These are phyloP conservation scores for Melolontha melolontha DNA, from an alignment of 2,888 invertebrate species.

Conservation along the genomic window DNA sequence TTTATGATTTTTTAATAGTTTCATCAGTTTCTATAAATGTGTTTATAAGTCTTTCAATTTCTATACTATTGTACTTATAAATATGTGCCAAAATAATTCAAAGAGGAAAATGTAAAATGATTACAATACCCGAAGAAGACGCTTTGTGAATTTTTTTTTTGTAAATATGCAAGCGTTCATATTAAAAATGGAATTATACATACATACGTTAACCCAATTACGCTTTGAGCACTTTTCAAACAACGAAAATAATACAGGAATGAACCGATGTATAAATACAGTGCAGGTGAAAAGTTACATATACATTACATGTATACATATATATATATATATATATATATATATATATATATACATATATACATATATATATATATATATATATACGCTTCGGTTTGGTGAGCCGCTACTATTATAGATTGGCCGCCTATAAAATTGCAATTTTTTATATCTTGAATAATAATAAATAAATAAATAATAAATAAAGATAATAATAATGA, in stretches of 20 bases:
- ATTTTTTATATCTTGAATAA: constrained; percentile 37
- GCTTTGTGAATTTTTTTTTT: too few species aligned
- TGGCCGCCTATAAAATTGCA: constrained; percentile 32
- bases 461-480: constrained; percentile 20
- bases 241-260: constrained; percentile 38
- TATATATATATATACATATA: not conserved
- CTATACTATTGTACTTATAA: not conserved
- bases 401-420: constrained; percentile 24
- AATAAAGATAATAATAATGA: constrained; percentile 25
- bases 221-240: constrained; percentile 32
- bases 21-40: constrained; percentile 1
- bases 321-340: constrained; percentile 2
- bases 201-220: too few species aligned
- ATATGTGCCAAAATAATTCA: too few species aligned
- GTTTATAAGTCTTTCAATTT: constrained; percentile 21
- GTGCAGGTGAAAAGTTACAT: constrained; percentile 4
- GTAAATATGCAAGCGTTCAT: too few species aligned
- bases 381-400: constrained; percentile 15
- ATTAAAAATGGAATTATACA: too few species aligned
- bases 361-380: constrained; percentile 1
- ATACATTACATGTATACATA: not conserved
- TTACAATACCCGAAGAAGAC: too few species aligned
- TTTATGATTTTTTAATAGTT: not conserved
- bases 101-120: too few species aligned
- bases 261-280: constrained; percentile 1